A percentile compares a stretch with the other conserved stretches of the same genome.
phyloP scores from a whole-genome alignment of 1,140 invertebrate genomes.

The Leptinotarsa defecta region DNA sequence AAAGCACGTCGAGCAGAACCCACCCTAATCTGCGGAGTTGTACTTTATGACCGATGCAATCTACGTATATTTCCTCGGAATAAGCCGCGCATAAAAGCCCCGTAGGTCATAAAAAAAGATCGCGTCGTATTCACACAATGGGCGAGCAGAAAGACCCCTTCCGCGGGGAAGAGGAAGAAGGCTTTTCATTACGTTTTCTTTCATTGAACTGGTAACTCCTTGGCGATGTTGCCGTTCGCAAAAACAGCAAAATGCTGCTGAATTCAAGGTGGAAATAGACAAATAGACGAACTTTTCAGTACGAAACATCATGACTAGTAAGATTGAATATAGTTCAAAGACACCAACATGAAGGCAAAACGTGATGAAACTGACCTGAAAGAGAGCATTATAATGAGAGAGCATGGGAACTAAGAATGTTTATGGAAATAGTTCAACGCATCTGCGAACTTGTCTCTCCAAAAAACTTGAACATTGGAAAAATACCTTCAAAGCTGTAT shows the following conservation, averaged over 20 bases:
- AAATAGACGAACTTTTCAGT: too few species aligned
- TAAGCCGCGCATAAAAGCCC: conserved; percentile 14
- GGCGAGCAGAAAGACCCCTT: background rate
- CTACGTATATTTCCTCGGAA: conserved; percentile 9
- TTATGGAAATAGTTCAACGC: too few species aligned
- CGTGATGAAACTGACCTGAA: too few species aligned
- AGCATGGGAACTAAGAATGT: too few species aligned
- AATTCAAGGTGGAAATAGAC: too few species aligned
- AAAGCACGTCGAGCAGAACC: background rate
- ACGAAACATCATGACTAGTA: too few species aligned
- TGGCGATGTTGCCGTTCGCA: background rate
- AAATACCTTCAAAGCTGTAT: too few species aligned
- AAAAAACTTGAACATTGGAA: too few species aligned
- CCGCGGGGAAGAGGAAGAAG: conserved; percentile 4
- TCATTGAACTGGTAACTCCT: background rate
- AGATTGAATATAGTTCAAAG: too few species aligned
- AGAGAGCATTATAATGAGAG: too few species aligned
- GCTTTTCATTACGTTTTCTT: conserved; percentile 20
- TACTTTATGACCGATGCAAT: conserved; percentile 21
- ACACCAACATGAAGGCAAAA: too few species aligned
- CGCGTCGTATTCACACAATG: background rate
- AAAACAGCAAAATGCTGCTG: background rate
- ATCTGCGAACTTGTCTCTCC: too few species aligned
- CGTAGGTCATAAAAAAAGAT: conserved; percentile 16
- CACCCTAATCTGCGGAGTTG: conserved; percentile 5